Base-by-base conservation (phyloP, 2,888 invertebrate genomes). In the Cryptocheilus praepositus region DNA sequence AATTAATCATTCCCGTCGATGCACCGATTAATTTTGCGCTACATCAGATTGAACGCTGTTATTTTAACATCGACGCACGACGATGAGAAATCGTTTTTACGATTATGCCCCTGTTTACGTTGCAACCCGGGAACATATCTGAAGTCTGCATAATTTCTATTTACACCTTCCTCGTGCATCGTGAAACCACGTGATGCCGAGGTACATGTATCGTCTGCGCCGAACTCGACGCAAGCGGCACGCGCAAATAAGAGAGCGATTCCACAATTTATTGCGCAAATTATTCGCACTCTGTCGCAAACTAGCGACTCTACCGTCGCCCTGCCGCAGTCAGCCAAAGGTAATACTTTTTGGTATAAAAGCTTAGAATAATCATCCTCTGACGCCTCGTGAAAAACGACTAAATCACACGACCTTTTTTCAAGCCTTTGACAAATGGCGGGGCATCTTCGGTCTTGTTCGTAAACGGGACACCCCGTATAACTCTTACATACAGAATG, bases 401-500 rank as follows among this genome's bases (percentile, higher is more conserved):
- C 28, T 28, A 28, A 28, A 36, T 7, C 13, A 11, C 36, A 7
- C 11, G 36, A 36, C 2, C 36, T 36, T 2, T 36, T 11, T 36
- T 36, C 36, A 11, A 36, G 36, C 11, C 36, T 4, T 36, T 36
- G 36, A 36, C 36, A 36, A 36, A 7, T 36, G 36, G 1, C 36
- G 4, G 8, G 36, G 36, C 36, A 36, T 36, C 36, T 36, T 11
- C 7, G 4, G 36, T 11, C 36, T 11, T 11, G 36, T 36, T 36
- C 36, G 8, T 36, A 36, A 68, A 18, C 62, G 69, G 36, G n/a
- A 64, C 79, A 80, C 80, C 77, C 74, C 71, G 71, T 80, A 80
- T 76, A 79, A 77, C 69, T 79, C 75, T 71, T 73, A 65, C 64
- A 64, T 67, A 74, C 69, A 68, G 76, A 77, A 76, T 76, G 61